Base-by-base conservation (phyloP, 2,113 vertebrate species). In the Merops nubicus region DNA sequence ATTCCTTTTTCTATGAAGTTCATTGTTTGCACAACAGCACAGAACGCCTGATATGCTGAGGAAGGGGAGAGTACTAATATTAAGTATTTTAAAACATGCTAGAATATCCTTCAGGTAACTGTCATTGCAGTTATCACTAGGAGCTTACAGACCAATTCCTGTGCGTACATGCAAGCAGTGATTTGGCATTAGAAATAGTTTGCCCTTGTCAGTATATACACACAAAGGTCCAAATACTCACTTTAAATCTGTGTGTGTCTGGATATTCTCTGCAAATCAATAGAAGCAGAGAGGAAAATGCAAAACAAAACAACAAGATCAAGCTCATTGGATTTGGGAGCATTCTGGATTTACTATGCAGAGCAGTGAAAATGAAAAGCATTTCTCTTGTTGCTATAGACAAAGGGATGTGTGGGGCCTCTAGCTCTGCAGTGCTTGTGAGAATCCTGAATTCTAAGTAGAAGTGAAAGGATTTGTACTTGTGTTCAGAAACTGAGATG, bases 401-500 rank as follows among this genome's bases (percentile, higher is more conserved):
- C 31, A 54, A 33, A 65, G 60, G 34, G 26, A 9, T 45, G 56
- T 8, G 4, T 74, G 92, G 68, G 80, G 36, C 80, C 86, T 81
- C 76, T 82, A 60, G 34, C n/a, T 12, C 19, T 72, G 43, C 60
- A 64, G 51, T 15, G 26, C 33, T 86, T 87, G 53, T 92, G 95
- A 95, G 96, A 95, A 92, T 92, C 72, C 76, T 89, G 79, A 91
- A 84, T 95, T 97, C 84, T 91, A 81, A 96, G 96, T 67, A 97
- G 96, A 97, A 97, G 60, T 97, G 93, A 95, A 91, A 95, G 97
- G 83, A 94, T 95, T 97, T 97, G 85, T 60, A 93, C 88, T 92
- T 95, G 13, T 89, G 7, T 92, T 95, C 48, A 94, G 88, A 96
- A 96, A 95, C 62, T 75, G 56, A 92, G 42, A 17, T 92, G 57